phyloP scores from a whole-genome alignment of 1,140 invertebrate genomes.

The Plectrocnemia conspersa region DNA sequence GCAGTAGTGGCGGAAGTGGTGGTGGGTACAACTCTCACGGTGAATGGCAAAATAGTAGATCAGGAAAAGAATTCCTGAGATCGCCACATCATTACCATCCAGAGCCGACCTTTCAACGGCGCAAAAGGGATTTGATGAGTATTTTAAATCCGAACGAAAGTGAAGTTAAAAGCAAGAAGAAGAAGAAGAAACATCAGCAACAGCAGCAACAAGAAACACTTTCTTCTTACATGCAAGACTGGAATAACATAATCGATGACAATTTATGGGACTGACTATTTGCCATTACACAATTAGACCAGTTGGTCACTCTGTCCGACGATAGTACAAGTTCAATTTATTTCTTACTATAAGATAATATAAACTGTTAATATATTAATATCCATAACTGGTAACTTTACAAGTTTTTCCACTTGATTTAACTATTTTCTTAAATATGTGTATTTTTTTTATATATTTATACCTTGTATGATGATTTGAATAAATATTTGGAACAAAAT shows the following conservation, averaged over 20 bases:
- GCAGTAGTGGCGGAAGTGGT: slow-evolving; percentile 34
- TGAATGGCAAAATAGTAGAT: slow-evolving; percentile 47
- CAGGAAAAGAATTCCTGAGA: slow-evolving; percentile 37
- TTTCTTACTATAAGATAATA: slow-evolving; percentile 4
- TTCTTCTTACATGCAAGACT: slow-evolving; percentile 30
- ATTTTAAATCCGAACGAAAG: neutral
- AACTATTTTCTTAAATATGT: neutral
- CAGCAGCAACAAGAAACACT: slow-evolving; percentile 38
- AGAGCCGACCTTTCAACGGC: neutral
- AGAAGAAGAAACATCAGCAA: slow-evolving; percentile 37
- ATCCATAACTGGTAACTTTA: too few relatives aligned
- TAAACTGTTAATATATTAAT: too few relatives aligned
- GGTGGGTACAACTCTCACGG: slow-evolving; percentile 47
- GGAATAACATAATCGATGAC: slow-evolving; percentile 42
- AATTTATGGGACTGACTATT: slow-evolving; percentile 51
- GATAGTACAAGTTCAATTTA: slow-evolving; percentile 5
- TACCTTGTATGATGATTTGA: too few relatives aligned
- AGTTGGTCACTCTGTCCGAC: slow-evolving; percentile 42
- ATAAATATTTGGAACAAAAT: too few relatives aligned
- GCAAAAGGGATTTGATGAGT: neutral
- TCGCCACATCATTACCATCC: slow-evolving; percentile 36
- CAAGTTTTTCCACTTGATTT: neutral
- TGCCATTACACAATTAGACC: slow-evolving; percentile 46
- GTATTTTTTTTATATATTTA: neutral
- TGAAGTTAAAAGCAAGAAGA: slow-evolving; percentile 26